A percentile compares a stretch with the other conserved stretches of the same genome.
phyloP scores from a whole-genome alignment of 2,113 vertebrate species.

The Psettodes erumei region DNA sequence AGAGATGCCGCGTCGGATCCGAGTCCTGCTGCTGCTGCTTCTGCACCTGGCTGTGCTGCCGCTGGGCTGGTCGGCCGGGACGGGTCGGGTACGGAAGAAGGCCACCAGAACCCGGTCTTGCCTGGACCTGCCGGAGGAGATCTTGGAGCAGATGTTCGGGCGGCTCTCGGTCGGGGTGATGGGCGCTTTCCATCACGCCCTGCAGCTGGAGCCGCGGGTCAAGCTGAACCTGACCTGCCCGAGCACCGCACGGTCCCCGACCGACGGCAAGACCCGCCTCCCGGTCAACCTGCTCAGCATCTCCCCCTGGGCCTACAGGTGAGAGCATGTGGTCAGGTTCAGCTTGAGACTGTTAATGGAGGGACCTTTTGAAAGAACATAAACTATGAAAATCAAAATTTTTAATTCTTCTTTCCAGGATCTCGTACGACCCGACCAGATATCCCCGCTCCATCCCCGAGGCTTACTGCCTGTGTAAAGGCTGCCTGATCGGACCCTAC shows the following conservation, averaged over 20 bases:
- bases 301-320: constrained; percentile 97
- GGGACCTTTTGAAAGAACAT: no score
- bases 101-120: constrained; percentile 82
- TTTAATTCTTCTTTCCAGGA: constrained; percentile 72
- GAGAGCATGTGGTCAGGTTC: constrained; percentile 56
- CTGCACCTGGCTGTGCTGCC: constrained; percentile 52
- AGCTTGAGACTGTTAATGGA: no score
- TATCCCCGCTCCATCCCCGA: constrained; percentile 93
- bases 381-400: no score
- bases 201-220: constrained; percentile 88
- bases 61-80: constrained; percentile 33
- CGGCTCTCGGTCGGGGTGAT: constrained; percentile 92
- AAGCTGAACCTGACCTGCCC: constrained; percentile 89
- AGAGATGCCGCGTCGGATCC: constrained; percentile 64
- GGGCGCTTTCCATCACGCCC: constrained; percentile 93
- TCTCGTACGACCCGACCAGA: constrained; percentile 87
- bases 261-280: constrained; percentile 79
- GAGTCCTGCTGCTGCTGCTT: constrained; percentile 31
- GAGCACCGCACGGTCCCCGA: constrained; percentile 62
- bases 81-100: constrained; percentile 77
- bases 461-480: constrained; percentile 94
- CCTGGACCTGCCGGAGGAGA: constrained; percentile 90
- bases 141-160: constrained; percentile 94
- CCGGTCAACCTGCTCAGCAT: constrained; percentile 92
- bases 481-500: constrained; percentile 86